Base-by-base conservation (phyloP, 1,140 invertebrate species). In the Eciton burchellii region DNA sequence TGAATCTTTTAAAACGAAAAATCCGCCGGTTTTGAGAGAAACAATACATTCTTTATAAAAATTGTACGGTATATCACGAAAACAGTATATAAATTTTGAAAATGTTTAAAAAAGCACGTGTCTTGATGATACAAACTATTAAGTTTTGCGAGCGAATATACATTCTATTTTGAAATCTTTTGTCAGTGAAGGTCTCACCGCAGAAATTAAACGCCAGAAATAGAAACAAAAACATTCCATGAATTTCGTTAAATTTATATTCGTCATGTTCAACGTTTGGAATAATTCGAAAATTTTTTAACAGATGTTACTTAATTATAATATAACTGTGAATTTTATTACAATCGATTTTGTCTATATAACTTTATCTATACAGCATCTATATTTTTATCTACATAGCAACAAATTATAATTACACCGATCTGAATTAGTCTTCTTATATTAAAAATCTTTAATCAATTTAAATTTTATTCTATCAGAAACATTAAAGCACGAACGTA, bases 131-230 rank as follows among this genome's bases (percentile, higher is more conserved):
- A 26, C 19, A 24, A 26, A 24, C 41, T 5, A 21, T 41, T 3
- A 19, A 29, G 19, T 3, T 52, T 54, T n/a, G 49, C 16, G 3
- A 52, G 60, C 16, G 1, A 68, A 26, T 43, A 41, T 24, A 66
- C 9, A 12, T 45, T 29, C 24, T 45, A 45, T 21, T 21, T 66
- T 12, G 49, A 56, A 43, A 43, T 21, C 35, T 35, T 70, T 70
- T 21, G 24, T 47, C 29, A 19, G n/a, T 21, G 41, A 79, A 70
- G n/a, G 35, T 68, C 35, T 26, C 21, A n/a, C n/a, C 6, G 47
- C 5, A 70, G 65, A 79, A 79, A 79, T 79, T 79, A 79, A 79
- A 79, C 41, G 29, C 16, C 35, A 26, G 63, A 45, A 70, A 79
- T 70, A 79, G 35, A 14, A 70, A 79, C 35, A 79, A 77, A 77